A percentile compares a stretch with the other conserved stretches of the same genome.
Evolutionary conservation across 2,113 vertebrate genomes (phyloP).

Genomic region (Trinectes maculatus): DNA sequence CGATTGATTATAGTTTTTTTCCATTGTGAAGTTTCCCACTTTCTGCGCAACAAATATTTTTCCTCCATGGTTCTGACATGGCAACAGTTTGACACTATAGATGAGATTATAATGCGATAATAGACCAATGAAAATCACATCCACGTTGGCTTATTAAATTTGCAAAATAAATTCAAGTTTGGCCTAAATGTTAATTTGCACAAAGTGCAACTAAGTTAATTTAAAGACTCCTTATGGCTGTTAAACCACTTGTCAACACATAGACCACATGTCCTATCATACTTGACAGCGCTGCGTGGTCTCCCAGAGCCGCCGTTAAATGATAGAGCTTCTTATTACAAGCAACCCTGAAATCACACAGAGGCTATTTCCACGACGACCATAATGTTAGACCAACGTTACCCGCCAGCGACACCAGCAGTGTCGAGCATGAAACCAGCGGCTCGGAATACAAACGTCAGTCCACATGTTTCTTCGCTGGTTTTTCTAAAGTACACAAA

Average conservation of each 20-base stretch:
- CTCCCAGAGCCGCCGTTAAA: constrained; percentile 38
- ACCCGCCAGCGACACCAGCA: constrained; percentile 44
- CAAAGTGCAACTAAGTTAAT: not conserved
- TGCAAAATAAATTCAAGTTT: not conserved
- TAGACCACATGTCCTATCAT: constrained; percentile 15
- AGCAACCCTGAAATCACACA: constrained; percentile 54
- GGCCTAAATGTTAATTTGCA: not conserved
- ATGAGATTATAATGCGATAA: not conserved
- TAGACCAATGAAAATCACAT: not conserved
- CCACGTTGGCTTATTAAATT: not conserved
- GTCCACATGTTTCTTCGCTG: constrained; percentile 1
- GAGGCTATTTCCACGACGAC: constrained; percentile 37
- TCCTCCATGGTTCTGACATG: not conserved
- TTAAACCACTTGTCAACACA: constrained; percentile 34
- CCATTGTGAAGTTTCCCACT: constrained; percentile 22
- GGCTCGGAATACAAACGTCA: constrained; percentile 5
- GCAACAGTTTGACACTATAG: not conserved
- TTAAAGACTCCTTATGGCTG: not conserved
- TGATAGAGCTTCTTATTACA: constrained; percentile 49
- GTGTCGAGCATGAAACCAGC: constrained; percentile 15
- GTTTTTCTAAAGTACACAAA: not conserved
- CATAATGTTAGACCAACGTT: constrained; percentile 50
- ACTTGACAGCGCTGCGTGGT: constrained; percentile 29
- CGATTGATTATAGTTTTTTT: constrained; percentile 23
- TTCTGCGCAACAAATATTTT: not conserved